phyloP scores from a whole-genome alignment of 1,140 invertebrate species.

The Drosophila repleta region DNA sequence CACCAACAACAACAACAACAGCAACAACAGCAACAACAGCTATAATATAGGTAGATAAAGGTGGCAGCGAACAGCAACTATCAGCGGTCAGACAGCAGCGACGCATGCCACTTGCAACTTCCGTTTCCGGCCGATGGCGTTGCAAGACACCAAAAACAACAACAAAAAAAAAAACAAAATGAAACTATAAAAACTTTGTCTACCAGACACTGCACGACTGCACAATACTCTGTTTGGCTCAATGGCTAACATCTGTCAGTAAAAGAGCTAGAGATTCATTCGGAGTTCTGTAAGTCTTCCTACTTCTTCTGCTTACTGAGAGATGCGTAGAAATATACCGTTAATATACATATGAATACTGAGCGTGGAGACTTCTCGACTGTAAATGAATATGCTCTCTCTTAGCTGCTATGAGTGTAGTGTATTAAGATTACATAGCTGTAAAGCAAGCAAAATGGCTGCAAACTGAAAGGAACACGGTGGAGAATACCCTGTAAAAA shows the following conservation, averaged over 20 bases:
- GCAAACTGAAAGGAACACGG: too few species aligned
- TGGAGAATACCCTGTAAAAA: too few species aligned
- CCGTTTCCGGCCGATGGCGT: slow-evolving; percentile 56
- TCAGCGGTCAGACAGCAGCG: slow-evolving; percentile 45
- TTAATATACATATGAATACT: too few species aligned
- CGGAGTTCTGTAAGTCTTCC: too few species aligned
- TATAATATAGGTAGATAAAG: not conserved
- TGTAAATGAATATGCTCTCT: too few species aligned
- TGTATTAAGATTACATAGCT: too few species aligned
- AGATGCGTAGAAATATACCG: too few species aligned
- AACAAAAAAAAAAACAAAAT: slow-evolving; percentile 11
- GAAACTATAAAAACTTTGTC: not conserved
- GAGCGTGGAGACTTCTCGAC: too few species aligned
- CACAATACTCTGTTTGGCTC: not conserved
- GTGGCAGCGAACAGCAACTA: slow-evolving; percentile 7
- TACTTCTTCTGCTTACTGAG: too few species aligned
- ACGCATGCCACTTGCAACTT: slow-evolving; percentile 75
- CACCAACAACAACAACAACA: slow-evolving; percentile 1
- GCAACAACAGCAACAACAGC: slow-evolving; percentile 11
- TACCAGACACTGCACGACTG: not conserved
- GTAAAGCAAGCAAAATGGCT: too few species aligned
- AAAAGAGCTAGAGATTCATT: not conserved
- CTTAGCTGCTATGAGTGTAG: too few species aligned
- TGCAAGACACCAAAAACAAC: slow-evolving; percentile 41
- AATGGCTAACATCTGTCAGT: too few species aligned